phyloP scores from a whole-genome alignment of 2,888 invertebrate species.

The Operophtera brumata region DNA sequence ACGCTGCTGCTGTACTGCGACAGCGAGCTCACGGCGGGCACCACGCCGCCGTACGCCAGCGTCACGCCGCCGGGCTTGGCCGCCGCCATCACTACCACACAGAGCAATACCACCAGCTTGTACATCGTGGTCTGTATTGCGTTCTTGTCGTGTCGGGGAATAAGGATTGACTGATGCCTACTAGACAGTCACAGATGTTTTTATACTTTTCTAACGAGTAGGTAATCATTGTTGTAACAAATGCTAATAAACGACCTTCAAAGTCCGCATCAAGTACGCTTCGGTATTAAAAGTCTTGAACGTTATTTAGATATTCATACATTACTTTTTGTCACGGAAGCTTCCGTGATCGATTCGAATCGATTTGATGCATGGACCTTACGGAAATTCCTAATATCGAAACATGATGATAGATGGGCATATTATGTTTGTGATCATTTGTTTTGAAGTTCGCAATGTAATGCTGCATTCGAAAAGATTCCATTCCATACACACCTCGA shows the following conservation, averaged over 20 bases:
- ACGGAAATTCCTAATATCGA: not conserved
- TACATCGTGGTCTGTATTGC: constrained; percentile 76
- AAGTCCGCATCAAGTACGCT: constrained; percentile 26
- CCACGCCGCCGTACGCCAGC: constrained; percentile 50
- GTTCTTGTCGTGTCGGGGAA: constrained; percentile 51
- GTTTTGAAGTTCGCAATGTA: too few relatives aligned
- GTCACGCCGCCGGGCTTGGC: constrained; percentile 70
- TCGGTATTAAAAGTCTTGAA: constrained; percentile 23
- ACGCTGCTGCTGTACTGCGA: constrained; percentile 56
- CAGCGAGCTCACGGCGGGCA: constrained; percentile 50
- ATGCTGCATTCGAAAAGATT: too few relatives aligned
- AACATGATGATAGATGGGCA: not conserved
- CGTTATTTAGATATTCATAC: constrained; percentile 10
- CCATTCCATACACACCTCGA: too few relatives aligned
- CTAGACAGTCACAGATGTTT: constrained; percentile 51
- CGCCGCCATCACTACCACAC: constrained; percentile 79
- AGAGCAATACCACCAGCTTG: constrained; percentile 82
- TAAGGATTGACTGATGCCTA: constrained; percentile 67
- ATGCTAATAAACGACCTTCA: constrained; percentile 67
- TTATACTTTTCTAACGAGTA: constrained; percentile 50
- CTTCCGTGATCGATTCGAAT: constrained; percentile 25
- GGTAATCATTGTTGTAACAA: constrained; percentile 52
- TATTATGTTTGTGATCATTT: not conserved
- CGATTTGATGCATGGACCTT: not conserved
- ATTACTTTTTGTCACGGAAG: constrained; percentile 14